These are phyloP conservation scores for Dynastes grantii DNA, from an alignment of 2,888 invertebrate species.

Conservation along the genomic window DNA sequence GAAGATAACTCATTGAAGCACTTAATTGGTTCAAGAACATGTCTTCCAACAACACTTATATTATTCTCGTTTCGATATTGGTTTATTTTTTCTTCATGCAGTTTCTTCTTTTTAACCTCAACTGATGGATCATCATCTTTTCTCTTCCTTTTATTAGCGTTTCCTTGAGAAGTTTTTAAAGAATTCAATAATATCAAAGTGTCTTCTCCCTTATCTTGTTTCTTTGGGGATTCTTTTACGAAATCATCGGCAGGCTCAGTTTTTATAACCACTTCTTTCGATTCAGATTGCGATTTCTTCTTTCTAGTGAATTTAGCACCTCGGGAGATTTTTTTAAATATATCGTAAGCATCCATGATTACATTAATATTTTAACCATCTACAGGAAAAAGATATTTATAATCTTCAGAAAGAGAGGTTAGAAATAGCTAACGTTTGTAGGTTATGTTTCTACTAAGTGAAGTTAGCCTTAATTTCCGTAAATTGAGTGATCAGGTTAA, in stretches of 20 bases:
- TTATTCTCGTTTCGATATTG: conserved; percentile 82
- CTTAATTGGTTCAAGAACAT: conserved; percentile 84
- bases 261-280: conserved; percentile 8
- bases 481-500: too few relatives aligned
- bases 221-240: neutral
- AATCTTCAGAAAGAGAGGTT: too few relatives aligned
- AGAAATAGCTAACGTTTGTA: too few relatives aligned
- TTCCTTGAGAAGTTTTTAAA: neutral
- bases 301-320: conserved; percentile 25
- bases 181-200: conserved; percentile 8
- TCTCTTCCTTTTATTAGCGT: conserved; percentile 58
- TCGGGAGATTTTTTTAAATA: conserved; percentile 28
- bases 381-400: too few relatives aligned
- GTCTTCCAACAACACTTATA: conserved; percentile 85
- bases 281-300: neutral
- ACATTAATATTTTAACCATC: neutral
- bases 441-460: too few relatives aligned
- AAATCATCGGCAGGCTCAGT: neutral
- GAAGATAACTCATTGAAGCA: conserved; percentile 78
- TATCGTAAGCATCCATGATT: conserved; percentile 31
- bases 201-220: neutral
- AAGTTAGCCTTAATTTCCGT: too few relatives aligned
- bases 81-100: conserved; percentile 76
- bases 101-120: conserved; percentile 66
- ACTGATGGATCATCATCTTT: conserved; percentile 53